These are phyloP conservation scores for Hoplias malabaricus DNA, from an alignment of 2,113 vertebrate species.

Conservation along the genomic window DNA sequence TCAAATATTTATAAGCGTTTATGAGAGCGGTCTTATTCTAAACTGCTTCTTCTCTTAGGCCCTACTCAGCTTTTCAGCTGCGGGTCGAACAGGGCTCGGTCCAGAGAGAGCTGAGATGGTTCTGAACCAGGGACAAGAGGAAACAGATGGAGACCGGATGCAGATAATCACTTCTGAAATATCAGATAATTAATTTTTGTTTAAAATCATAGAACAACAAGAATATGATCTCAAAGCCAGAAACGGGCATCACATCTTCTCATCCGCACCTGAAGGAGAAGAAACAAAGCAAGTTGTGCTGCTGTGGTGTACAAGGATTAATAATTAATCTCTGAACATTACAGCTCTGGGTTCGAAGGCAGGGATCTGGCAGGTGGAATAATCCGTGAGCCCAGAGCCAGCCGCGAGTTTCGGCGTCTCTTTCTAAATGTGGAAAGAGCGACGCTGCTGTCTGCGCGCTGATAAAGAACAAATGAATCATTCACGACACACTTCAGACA, in stretches of 20 bases:
- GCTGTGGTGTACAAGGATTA: constrained; percentile 11
- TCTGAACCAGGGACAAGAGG: too few species aligned
- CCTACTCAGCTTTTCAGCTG: too few species aligned
- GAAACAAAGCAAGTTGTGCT: constrained; percentile 8
- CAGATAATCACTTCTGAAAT: too few species aligned
- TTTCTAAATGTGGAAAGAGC: constrained; percentile 21
- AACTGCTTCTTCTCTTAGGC: too few species aligned
- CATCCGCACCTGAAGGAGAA: constrained; percentile 19
- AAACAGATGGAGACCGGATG: too few species aligned
- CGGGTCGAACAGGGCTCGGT: too few species aligned
- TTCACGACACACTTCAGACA: constrained; percentile 45
- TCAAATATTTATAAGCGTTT: too few species aligned
- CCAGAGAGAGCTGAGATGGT: too few species aligned
- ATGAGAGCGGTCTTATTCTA: too few species aligned
- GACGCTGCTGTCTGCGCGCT: constrained; percentile 21
- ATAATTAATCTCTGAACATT: constrained; percentile 38
- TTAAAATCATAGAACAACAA: not conserved
- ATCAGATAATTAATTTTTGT: too few species aligned
- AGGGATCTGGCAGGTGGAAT: constrained; percentile 5
- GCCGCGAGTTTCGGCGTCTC: not conserved
- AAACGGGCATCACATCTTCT: not conserved
- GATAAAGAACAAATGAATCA: constrained; percentile 44
- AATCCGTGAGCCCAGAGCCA: constrained; percentile 6
- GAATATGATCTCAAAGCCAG: not conserved
- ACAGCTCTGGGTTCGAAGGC: constrained; percentile 35